Evolutionary conservation across 2,797 vertebrate genomes (phyloP).

Genomic region (Melanotaenia parkinsoni): DNA sequence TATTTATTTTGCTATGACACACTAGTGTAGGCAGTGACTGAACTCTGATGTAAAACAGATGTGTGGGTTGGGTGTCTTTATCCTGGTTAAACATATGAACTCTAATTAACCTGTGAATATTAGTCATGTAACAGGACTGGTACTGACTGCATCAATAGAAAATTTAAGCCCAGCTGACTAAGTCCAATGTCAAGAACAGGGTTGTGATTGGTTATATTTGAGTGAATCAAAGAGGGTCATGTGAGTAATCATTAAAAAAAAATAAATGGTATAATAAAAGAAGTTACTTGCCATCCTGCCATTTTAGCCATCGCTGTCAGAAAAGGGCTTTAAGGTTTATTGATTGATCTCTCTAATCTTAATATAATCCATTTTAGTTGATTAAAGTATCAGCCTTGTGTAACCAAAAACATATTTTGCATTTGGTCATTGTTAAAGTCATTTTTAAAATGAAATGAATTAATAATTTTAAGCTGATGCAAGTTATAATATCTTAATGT

Average conservation of each 20-base stretch:
- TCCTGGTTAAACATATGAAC: not conserved
- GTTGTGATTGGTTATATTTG: not conserved
- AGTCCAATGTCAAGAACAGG: not conserved
- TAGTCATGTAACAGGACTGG: not conserved
- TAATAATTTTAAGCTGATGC: not conserved
- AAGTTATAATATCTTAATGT: not conserved
- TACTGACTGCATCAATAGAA: not conserved
- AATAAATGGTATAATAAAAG: not conserved
- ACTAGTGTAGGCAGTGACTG: not conserved
- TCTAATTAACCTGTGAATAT: not conserved
- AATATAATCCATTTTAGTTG: not conserved
- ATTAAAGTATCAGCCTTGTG: not conserved
- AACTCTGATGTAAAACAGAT: not conserved
- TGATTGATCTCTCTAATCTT: not conserved
- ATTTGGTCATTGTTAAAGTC: not conserved
- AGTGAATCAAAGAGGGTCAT: not conserved
- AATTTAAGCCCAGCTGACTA: constrained; percentile 9
- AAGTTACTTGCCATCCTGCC: not conserved
- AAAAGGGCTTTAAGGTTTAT: not conserved
- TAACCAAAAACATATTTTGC: not conserved
- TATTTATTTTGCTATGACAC: not conserved
- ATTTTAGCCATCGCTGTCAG: not conserved
- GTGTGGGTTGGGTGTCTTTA: not conserved
- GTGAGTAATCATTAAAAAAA: not conserved
- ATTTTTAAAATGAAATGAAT: not conserved